Evolutionary conservation across 2,797 vertebrate species (phyloP).

Genomic region (Malurus splendens): DNA sequence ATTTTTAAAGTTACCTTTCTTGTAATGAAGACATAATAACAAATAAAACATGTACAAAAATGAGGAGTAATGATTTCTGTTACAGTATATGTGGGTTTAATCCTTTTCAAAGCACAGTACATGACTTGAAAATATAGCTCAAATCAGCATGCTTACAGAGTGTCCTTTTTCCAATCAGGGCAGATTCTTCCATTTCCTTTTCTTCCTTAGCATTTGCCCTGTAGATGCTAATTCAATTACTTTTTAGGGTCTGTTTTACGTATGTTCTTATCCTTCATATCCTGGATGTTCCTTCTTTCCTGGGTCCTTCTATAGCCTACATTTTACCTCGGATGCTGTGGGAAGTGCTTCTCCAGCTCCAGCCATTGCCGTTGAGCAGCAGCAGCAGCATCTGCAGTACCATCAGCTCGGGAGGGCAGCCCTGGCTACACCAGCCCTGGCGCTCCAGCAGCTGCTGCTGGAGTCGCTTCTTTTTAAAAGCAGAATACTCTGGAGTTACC

Average conservation of each 20-base stretch:
- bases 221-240: background rate
- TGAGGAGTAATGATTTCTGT: slow-evolving; percentile 44
- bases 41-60: slow-evolving; percentile 67
- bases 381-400: background rate
- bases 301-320: background rate
- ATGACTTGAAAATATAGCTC: slow-evolving; percentile 26
- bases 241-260: background rate
- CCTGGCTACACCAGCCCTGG: background rate
- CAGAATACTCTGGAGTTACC: background rate
- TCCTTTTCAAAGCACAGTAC: slow-evolving; percentile 57
- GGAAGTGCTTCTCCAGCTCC: background rate
- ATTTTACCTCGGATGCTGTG: slow-evolving; percentile 4
- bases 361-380: background rate
- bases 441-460: background rate
- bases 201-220: slow-evolving; percentile 6
- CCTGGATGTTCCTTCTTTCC: slow-evolving; percentile 9
- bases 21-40: slow-evolving; percentile 60
- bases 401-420: background rate
- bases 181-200: background rate
- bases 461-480: background rate
- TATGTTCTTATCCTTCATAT: background rate
- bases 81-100: slow-evolving; percentile 60
- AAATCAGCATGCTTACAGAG: slow-evolving; percentile 25
- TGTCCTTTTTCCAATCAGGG: background rate
- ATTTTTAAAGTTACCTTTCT: slow-evolving; percentile 69